These are phyloP conservation scores for Solenodon paradoxus DNA, from an alignment of 2,113 vertebrate genomes.

Conservation along the genomic window DNA sequence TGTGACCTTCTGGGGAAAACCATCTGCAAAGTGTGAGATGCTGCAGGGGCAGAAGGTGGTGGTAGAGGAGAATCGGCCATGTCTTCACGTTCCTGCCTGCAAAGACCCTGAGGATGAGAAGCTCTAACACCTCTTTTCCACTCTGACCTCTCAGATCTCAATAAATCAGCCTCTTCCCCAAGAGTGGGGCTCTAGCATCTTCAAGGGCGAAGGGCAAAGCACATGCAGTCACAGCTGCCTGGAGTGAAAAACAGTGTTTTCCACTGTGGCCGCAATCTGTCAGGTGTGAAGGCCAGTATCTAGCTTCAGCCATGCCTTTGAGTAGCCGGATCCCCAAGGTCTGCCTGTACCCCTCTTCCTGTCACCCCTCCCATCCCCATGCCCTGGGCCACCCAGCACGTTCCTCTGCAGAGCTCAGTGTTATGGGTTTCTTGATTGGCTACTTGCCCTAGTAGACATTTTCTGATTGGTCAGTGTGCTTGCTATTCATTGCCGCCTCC, in stretches of 20 bases:
- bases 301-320: neutral
- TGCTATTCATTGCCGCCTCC: neutral
- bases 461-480: conserved; percentile 9
- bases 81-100: conserved; percentile 72
- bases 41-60: conserved; percentile 50
- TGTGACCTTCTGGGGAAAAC: conserved; percentile 73
- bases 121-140: neutral
- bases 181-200: conserved; percentile 17
- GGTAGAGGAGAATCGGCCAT: conserved; percentile 69
- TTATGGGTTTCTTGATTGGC: conserved; percentile 45
- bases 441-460: neutral
- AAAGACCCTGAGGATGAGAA: conserved; percentile 50
- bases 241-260: conserved; percentile 29
- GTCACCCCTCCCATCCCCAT: neutral
- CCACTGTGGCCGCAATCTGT: neutral
- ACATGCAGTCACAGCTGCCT: neutral
- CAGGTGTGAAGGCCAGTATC: neutral
- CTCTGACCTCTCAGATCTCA: conserved; percentile 36
- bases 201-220: neutral
- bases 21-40: neutral
- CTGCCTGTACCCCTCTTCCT: neutral
- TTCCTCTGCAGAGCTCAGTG: conserved; percentile 48
- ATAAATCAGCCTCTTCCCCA: conserved; percentile 60
- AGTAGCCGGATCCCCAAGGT: neutral
- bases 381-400: neutral